A percentile compares a stretch with the other conserved stretches of the same genome.
Conservation (phyloP, 30 jellyfish, hydroid and myxozoan species). For the Nemopilema nomurai region DNA sequence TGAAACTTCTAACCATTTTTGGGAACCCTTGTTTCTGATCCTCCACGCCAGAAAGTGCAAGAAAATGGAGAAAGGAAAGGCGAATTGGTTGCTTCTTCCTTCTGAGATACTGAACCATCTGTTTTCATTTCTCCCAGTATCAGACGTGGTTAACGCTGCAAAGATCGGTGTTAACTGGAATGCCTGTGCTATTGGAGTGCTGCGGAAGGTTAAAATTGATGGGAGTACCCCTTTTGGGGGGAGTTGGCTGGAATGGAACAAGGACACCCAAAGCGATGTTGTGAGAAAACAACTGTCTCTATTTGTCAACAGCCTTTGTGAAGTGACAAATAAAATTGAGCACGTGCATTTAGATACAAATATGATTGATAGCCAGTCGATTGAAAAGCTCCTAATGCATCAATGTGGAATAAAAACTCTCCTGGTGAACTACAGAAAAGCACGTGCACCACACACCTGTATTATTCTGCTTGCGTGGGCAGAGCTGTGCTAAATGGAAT, state of each 20-base stretch:
- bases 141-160: not conserved
- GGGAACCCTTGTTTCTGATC: no score
- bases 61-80: not conserved
- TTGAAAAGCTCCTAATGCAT: constrained; percentile 9
- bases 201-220: not conserved
- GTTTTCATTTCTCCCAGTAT: not conserved
- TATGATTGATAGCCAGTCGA: not conserved
- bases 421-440: not conserved
- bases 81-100: not conserved
- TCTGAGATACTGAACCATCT: not conserved
- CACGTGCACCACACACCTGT: not conserved
- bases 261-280: not conserved
- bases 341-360: constrained; percentile 1
- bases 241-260: not conserved
- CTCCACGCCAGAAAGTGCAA: not conserved
- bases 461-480: no score
- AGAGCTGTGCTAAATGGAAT: constrained; percentile 7
- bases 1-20: no score
- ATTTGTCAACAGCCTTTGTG: not conserved
- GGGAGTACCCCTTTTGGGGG: constrained; percentile 11
- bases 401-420: constrained; percentile 11
- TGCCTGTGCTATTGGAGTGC: not conserved
- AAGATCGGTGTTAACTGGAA: not conserved
- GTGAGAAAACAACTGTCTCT: not conserved
- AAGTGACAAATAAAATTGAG: constrained; percentile 13